These are phyloP conservation scores for Gadopsis marmoratus DNA, from an alignment of 2,797 vertebrate species.

Conservation along the genomic window DNA sequence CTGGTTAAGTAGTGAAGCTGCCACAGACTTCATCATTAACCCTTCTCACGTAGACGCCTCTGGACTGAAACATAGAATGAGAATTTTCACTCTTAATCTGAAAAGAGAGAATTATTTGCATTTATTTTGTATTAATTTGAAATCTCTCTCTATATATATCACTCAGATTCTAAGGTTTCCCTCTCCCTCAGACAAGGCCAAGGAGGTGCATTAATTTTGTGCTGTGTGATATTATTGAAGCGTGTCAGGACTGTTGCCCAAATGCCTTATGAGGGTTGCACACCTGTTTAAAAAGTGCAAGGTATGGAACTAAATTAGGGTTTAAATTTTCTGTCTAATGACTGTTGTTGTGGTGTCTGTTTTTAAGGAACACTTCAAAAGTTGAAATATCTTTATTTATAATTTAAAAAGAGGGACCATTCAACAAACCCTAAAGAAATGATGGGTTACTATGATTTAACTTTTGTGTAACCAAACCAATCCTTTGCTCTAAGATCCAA, in stretches of 20 bases:
- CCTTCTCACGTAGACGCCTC: slow-evolving; percentile 27
- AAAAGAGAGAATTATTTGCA: slow-evolving; percentile 35
- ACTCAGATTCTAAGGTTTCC: background rate
- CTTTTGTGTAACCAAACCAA: slow-evolving; percentile 41
- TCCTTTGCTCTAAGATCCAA: slow-evolving; percentile 44
- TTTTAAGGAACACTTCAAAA: slow-evolving; percentile 35
- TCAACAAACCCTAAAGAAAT: slow-evolving; percentile 13
- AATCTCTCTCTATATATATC: background rate
- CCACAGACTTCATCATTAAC: slow-evolving; percentile 19
- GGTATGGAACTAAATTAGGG: slow-evolving; percentile 41
- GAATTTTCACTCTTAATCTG: slow-evolving; percentile 34
- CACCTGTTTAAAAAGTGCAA: slow-evolving; percentile 40
- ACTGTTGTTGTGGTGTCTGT: slow-evolving; percentile 31
- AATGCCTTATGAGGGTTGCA: slow-evolving; percentile 72
- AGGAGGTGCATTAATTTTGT: slow-evolving; percentile 45
- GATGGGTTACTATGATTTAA: slow-evolving; percentile 19
- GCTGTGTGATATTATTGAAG: slow-evolving; percentile 46
- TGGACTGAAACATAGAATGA: slow-evolving; percentile 40
- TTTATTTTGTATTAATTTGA: slow-evolving; percentile 51
- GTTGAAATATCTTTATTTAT: slow-evolving; percentile 37
- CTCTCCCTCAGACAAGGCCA: slow-evolving; percentile 44
- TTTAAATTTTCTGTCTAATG: slow-evolving; percentile 34
- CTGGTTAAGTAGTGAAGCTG: slow-evolving; percentile 18
- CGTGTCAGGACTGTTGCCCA: slow-evolving; percentile 55
- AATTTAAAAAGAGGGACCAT: slow-evolving; percentile 25